Conservation (phyloP, 2,888 invertebrate genomes). For the Lepidonotus clava region DNA sequence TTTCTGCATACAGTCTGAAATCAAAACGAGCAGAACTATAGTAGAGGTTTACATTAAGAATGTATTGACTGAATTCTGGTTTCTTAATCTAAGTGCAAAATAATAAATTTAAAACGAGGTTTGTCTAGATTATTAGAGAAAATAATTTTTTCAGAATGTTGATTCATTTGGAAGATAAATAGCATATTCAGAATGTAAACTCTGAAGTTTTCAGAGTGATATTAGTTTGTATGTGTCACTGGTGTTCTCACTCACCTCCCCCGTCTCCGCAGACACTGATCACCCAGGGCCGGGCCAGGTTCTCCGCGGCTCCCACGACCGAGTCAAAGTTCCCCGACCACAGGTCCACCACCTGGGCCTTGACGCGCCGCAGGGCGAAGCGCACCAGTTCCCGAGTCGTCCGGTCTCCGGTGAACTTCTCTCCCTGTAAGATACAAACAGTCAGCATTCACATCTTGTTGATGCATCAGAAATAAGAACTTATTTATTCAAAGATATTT, state of each 20-base stretch:
- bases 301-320: constrained; percentile 67
- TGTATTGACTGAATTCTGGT: no score
- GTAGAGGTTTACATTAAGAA: background rate
- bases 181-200: no score
- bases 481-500: no score
- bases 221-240: no score
- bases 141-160: no score
- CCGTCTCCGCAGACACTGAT: constrained; percentile 84
- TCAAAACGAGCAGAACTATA: constrained; percentile 81
- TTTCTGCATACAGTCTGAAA: constrained; percentile 82
- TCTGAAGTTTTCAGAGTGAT: no score
- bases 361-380: constrained; percentile 85
- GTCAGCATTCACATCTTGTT: no score
- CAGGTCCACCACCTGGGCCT: constrained; percentile 80
- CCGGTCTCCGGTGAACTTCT: constrained; percentile 84
- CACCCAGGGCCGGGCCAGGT: constrained; percentile 82
- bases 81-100: no score
- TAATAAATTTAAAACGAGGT: no score
- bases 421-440: constrained; percentile 83
- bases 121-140: no score
- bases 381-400: constrained; percentile 84
- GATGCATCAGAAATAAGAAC: no score
- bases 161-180: no score
- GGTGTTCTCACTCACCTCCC: constrained; percentile 80
- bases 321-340: constrained; percentile 80